phyloP scores from a whole-genome alignment of 2,888 invertebrate genomes.

The Drosophila rubida region DNA sequence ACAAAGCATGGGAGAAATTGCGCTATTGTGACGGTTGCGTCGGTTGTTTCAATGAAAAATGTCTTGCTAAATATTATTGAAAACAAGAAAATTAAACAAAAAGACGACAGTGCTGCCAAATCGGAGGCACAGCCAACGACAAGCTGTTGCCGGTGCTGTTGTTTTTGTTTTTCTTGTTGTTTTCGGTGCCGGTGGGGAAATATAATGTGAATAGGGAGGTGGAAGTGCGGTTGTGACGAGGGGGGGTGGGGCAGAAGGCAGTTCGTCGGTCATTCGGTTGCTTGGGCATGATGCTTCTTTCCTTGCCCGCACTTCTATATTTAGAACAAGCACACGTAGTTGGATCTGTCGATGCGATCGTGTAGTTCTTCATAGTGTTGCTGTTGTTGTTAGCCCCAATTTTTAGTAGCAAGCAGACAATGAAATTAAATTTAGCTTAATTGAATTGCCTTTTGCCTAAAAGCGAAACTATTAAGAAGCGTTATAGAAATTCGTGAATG shows the following conservation, averaged over 20 bases:
- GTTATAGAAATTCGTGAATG: slow-evolving; percentile 41
- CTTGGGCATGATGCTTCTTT: slow-evolving; percentile 60
- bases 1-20: slow-evolving; percentile 5
- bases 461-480: slow-evolving; percentile 22
- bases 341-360: slow-evolving; percentile 69
- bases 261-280: slow-evolving; percentile 53
- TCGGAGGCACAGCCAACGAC: slow-evolving; percentile 13
- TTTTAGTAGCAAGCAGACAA: slow-evolving; percentile 56
- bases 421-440: slow-evolving; percentile 60
- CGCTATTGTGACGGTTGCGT: slow-evolving; percentile 38
- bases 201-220: not conserved
- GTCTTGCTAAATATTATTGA: slow-evolving; percentile 64
- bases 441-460: slow-evolving; percentile 55
- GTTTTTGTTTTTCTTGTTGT: slow-evolving; percentile 8
- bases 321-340: slow-evolving; percentile 77
- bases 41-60: slow-evolving; percentile 57
- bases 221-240: not conserved
- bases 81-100: slow-evolving; percentile 30
- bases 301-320: slow-evolving; percentile 60
- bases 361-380: slow-evolving; percentile 39
- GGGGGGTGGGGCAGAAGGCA: slow-evolving; percentile 1
- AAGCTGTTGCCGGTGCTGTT: slow-evolving; percentile 10
- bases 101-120: slow-evolving; percentile 44
- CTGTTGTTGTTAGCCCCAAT: slow-evolving; percentile 56
- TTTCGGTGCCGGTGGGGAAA: not conserved